Evolutionary conservation across 2,113 vertebrate species (phyloP).

Genomic region (Rhinopomastus cyanomelas): DNA sequence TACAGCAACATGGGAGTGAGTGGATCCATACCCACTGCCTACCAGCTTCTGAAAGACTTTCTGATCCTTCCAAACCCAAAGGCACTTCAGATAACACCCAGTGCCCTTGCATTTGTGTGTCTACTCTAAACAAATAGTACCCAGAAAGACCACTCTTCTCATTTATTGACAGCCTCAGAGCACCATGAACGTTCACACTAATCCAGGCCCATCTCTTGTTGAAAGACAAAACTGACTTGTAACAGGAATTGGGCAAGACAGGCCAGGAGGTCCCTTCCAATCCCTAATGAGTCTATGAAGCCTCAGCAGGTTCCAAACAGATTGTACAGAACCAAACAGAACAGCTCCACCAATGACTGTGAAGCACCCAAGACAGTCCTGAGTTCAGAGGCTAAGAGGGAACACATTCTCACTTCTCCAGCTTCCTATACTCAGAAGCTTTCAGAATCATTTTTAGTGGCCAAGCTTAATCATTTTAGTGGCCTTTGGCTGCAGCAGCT

Average conservation of each 20-base stretch:
- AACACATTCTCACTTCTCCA: background rate
- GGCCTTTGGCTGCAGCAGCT: background rate
- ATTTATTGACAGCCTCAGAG: background rate
- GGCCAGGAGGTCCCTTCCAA: too few species aligned
- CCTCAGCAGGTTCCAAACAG: background rate
- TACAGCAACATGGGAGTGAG: background rate
- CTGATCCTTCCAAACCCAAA: background rate
- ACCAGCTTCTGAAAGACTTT: background rate
- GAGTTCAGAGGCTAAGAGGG: background rate
- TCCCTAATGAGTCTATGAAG: too few species aligned
- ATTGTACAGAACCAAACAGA: background rate
- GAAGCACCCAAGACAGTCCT: background rate
- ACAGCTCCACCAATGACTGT: background rate
- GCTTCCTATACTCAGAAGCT: background rate
- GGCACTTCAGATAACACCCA: background rate
- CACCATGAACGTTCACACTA: background rate
- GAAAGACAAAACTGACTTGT: background rate
- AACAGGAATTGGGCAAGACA: background rate
- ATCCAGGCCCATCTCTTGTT: background rate
- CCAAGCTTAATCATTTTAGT: background rate
- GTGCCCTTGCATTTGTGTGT: background rate
- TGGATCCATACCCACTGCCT: fast-evolving
- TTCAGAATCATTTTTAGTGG: background rate
- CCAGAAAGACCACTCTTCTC: background rate
- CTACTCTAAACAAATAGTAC: background rate